A percentile compares a stretch with the other conserved stretches of the same genome.
These are phyloP conservation scores for Otis tarda DNA, from an alignment of 2,113 vertebrate genomes.

Conservation along the genomic window DNA sequence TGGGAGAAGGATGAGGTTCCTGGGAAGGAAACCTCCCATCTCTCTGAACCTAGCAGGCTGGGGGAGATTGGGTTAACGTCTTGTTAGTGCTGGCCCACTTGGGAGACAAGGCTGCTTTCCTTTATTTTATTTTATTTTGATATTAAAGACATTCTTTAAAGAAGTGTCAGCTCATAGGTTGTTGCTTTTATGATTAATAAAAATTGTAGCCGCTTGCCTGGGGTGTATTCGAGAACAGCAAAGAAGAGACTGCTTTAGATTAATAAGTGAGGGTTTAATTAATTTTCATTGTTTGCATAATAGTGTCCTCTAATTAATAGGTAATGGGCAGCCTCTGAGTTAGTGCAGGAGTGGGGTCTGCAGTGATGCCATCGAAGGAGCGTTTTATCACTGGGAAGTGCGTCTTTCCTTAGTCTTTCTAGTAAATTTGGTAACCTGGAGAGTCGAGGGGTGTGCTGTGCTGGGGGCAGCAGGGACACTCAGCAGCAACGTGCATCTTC, in stretches of 20 bases:
- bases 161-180: not conserved
- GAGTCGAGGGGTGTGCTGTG: not conserved
- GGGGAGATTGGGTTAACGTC: not conserved
- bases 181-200: conserved; percentile 24
- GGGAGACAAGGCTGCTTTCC: not conserved
- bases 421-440: not conserved
- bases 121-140: conserved; percentile 1
- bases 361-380: not conserved
- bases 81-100: not conserved
- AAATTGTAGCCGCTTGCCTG: not conserved
- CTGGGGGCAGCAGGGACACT: not conserved
- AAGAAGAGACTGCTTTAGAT: not conserved
- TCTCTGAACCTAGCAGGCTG: not conserved
- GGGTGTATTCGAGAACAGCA: not conserved
- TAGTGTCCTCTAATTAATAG: conserved; percentile 26
- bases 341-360: not conserved
- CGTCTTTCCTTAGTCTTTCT: not conserved
- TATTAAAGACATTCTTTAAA: conserved; percentile 50
- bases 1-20: not conserved
- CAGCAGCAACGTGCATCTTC: not conserved
- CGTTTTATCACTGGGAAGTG: not conserved
- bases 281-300: conserved; percentile 54
- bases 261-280: conserved; percentile 38
- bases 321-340: not conserved
- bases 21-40: not conserved